These are phyloP conservation scores for Carassius gibelio DNA, from an alignment of 2,113 vertebrate species.

Conservation along the genomic window DNA sequence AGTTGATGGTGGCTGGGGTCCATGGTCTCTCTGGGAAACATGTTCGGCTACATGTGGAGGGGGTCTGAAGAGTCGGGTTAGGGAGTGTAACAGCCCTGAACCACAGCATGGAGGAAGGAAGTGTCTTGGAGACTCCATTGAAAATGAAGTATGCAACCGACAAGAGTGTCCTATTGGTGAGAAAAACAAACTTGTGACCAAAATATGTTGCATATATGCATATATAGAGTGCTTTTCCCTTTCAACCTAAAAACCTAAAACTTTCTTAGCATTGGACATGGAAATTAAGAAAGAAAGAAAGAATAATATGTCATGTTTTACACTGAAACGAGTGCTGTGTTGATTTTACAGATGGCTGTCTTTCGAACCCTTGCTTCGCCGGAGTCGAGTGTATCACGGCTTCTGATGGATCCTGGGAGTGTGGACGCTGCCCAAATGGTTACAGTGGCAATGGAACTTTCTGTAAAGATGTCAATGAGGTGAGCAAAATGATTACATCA, in stretches of 20 bases:
- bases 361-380: conserved; percentile 91
- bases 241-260: background rate
- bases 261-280: background rate
- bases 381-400: conserved; percentile 85
- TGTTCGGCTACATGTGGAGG: conserved; percentile 90
- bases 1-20: conserved; percentile 92
- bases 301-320: background rate
- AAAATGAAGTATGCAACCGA: conserved; percentile 87
- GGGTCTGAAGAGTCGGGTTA: conserved; percentile 84
- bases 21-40: conserved; percentile 89
- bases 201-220: background rate
- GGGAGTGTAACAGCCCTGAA: conserved; percentile 85
- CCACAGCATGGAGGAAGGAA: conserved; percentile 85
- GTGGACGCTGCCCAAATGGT: conserved; percentile 86
- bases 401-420: conserved; percentile 88
- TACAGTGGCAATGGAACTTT: conserved; percentile 88
- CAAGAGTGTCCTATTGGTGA: conserved; percentile 85
- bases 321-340: background rate
- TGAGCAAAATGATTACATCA: conserved; percentile 56
- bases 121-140: conserved; percentile 81
- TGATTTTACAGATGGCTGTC: conserved; percentile 82
- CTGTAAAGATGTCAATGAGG: conserved; percentile 96
- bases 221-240: background rate
- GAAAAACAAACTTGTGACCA: conserved; percentile 37
- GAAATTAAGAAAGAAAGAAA: background rate